Percentiles rank a stretch among this genome's conserved stretches.
Conservation (phyloP, 1,140 invertebrate species). For the roundworm (Caenorhabditis elegans) region DNA sequence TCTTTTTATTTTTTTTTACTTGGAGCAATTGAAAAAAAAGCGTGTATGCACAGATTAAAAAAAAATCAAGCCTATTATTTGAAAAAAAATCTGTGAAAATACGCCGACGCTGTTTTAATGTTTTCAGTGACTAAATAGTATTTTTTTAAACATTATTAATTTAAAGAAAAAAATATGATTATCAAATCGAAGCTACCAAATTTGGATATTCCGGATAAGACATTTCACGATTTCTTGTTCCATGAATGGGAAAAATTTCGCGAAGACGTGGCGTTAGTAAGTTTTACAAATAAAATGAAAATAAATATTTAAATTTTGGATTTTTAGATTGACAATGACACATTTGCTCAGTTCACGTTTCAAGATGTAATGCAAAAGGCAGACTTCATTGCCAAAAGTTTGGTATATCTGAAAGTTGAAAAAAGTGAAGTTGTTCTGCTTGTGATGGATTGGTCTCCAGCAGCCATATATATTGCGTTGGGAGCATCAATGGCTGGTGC, state of each 20-base stretch:
- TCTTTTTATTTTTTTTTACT: no score
- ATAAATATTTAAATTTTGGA: no score
- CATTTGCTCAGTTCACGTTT: neutral
- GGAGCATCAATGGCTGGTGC: slow-evolving; percentile 25
- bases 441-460: slow-evolving; percentile 9
- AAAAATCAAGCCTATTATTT: no score
- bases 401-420: neutral
- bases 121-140: no score
- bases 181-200: slow-evolving; percentile 2
- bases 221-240: slow-evolving; percentile 10
- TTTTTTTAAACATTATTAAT: neutral
- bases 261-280: neutral
- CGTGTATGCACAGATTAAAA: no score
- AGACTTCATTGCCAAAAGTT: neutral
- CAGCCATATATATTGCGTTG: neutral
- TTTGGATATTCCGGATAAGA: neutral
- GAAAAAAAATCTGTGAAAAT: no score
- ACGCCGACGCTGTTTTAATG: no score
- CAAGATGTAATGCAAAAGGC: neutral
- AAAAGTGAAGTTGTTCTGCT: slow-evolving; percentile 13
- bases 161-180: neutral
- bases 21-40: no score
- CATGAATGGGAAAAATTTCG: neutral
- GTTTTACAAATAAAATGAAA: neutral
- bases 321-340: slow-evolving; percentile 16